These are phyloP conservation scores for Vireo altiloquus DNA, from an alignment of 2,113 vertebrate genomes.

Conservation along the genomic window DNA sequence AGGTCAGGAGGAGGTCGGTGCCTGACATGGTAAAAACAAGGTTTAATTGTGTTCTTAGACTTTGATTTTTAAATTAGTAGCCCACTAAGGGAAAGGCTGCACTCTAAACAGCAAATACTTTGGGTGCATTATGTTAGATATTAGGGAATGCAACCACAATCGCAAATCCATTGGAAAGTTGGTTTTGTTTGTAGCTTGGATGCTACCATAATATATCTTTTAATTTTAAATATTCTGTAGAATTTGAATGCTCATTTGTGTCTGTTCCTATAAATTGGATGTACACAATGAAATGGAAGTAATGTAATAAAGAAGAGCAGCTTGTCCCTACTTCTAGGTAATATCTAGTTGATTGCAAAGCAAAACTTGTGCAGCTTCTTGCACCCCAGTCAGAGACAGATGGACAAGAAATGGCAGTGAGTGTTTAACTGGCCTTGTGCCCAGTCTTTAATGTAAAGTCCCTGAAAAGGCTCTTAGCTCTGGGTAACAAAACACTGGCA, in stretches of 20 bases:
- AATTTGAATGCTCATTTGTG: background rate
- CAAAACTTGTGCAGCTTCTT: constrained; percentile 2
- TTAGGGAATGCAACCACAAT: background rate
- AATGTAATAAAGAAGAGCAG: background rate
- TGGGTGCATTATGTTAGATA: background rate
- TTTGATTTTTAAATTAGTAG: background rate
- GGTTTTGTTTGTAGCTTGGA: background rate
- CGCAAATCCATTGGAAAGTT: background rate
- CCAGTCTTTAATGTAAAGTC: constrained; percentile 51
- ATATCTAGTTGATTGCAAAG: background rate
- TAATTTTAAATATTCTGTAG: background rate
- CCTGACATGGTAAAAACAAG: background rate
- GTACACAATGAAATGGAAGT: background rate
- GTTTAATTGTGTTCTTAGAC: background rate
- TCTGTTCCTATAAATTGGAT: background rate
- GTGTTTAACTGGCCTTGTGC: constrained; percentile 63
- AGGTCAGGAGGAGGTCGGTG: background rate
- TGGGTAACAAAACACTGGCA: constrained; percentile 53
- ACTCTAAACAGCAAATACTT: background rate
- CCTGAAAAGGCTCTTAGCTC: constrained; percentile 45
- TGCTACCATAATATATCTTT: background rate
- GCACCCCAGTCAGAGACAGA: constrained; percentile 5
- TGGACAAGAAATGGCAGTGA: constrained; percentile 41
- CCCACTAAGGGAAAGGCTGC: background rate
- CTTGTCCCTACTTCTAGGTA: background rate